phyloP scores from a whole-genome alignment of 2,113 vertebrate genomes.

The Lepus americanus region DNA sequence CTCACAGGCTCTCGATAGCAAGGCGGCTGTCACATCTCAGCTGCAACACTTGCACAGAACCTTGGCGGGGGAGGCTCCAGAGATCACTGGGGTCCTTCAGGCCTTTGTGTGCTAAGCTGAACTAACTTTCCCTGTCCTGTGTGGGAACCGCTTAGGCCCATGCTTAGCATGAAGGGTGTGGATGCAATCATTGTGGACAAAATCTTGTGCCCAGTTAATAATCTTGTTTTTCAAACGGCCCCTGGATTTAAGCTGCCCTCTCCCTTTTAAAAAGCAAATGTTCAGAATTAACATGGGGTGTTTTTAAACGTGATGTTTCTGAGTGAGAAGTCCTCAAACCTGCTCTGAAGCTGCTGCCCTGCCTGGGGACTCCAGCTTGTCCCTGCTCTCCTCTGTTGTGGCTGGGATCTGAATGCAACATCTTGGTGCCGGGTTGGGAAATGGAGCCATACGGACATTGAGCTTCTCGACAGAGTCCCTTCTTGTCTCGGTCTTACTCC shows the following conservation, averaged over 20 bases:
- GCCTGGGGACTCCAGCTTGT: fast-evolving
- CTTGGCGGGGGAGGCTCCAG: too few species aligned
- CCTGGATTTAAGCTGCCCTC: constrained; percentile 11
- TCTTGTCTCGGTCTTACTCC: neutral
- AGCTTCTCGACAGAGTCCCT: neutral
- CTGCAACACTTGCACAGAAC: neutral
- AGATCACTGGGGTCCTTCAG: neutral
- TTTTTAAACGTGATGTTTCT: neutral
- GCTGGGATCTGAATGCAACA: neutral
- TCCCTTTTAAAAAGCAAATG: neutral
- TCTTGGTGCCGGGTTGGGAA: neutral
- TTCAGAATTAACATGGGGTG: neutral
- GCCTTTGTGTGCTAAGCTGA: neutral
- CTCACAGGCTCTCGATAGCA: neutral
- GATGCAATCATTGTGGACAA: neutral
- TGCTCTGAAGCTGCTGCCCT: neutral
- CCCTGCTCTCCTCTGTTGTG: neutral
- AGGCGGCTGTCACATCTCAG: neutral
- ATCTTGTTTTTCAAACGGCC: neutral
- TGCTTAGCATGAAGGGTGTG: neutral
- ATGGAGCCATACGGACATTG: neutral
- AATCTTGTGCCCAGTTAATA: neutral
- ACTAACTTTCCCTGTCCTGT: neutral
- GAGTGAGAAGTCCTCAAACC: neutral
- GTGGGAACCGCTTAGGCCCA: neutral